phyloP scores from a whole-genome alignment of 1,140 invertebrate species.

The Trachymyrmex cornetzi region DNA sequence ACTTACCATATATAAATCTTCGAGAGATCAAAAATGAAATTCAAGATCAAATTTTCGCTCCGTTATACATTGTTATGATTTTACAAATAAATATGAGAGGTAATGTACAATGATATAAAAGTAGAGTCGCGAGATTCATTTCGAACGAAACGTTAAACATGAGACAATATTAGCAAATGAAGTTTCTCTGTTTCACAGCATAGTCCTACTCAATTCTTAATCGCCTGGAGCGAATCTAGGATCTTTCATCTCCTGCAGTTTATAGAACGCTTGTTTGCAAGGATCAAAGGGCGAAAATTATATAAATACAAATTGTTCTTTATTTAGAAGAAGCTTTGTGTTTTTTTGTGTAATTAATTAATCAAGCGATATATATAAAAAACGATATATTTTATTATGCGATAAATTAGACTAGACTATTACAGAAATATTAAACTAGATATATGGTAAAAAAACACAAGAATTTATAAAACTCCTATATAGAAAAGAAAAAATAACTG shows the following conservation, averaged over 20 bases:
- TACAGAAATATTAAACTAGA: not conserved
- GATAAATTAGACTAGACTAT: not conserved
- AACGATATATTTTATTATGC: not conserved
- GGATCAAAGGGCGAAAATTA: not conserved
- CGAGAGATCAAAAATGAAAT: not conserved
- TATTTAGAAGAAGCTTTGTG: not conserved
- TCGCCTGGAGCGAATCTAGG: not conserved
- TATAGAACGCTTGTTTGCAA: not conserved
- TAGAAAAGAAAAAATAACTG: not conserved
- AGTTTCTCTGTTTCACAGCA: slow-evolving; percentile 7
- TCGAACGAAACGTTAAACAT: slow-evolving; percentile 17
- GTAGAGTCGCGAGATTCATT: not conserved
- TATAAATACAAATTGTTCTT: not conserved
- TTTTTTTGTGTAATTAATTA: not conserved
- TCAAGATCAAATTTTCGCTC: not conserved
- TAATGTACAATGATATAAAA: not conserved
- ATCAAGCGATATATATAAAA: not conserved
- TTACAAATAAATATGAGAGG: not conserved
- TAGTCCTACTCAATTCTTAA: slow-evolving; percentile 36
- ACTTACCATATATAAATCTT: slow-evolving; percentile 19
- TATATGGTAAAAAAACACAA: not conserved
- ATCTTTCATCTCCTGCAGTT: not conserved
- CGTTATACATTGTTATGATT: not conserved
- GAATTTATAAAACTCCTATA: not conserved
- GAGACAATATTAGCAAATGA: slow-evolving; percentile 43